Evolutionary conservation across 2,797 vertebrate genomes (phyloP), one percentile per base, ranked within the genome.

Genomic region (Eleutherodactylus coqui): DNA sequence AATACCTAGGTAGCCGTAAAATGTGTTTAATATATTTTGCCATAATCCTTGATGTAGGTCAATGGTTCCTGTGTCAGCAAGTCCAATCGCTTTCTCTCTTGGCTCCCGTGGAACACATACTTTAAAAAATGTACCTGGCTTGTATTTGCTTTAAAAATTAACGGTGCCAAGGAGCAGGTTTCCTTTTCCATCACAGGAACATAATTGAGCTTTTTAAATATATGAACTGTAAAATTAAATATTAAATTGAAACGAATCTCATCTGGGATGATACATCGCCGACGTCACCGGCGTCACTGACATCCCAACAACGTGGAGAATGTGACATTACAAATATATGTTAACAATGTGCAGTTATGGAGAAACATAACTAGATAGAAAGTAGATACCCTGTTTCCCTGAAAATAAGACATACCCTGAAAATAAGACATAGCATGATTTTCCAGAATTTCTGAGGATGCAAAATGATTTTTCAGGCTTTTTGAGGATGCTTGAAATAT

Each of bases 11-110:
- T 84, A 84, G 82, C 72, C 49, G 55, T 84, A 84, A 87, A 87
- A 87, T 84, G 86, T 87, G 75, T 87, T 87, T 87, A 87, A 87
- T 87, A 87, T 87, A 67, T 87, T 79, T 79, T 79, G 67, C 82
- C 76, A 75, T 80, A 87, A 87, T 84, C 86, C 82, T 87, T 67
- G 86, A 84, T 82, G 86, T 87, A 75, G 86, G 86, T 87, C 86
- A 87, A 29, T 77, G 72, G 36, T 87, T 55, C 53, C 86, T 84
- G 86, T 72, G 76, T 87, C 76, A 87, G 82, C 86, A 75, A 75
- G 51, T 84, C 67, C 75, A 87, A 78, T 69, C 79, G 43, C 24
- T 47, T 75, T 80, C 53, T 73, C 51, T 43, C 47, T 47, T 87
- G 81, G 86, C 86, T 60, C 58, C 7, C 11, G 64, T 62, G 11